Percentiles rank a stretch among this genome's conserved stretches.
Conservation (phyloP, 1,140 invertebrate species). For the Vanessa atalanta region DNA sequence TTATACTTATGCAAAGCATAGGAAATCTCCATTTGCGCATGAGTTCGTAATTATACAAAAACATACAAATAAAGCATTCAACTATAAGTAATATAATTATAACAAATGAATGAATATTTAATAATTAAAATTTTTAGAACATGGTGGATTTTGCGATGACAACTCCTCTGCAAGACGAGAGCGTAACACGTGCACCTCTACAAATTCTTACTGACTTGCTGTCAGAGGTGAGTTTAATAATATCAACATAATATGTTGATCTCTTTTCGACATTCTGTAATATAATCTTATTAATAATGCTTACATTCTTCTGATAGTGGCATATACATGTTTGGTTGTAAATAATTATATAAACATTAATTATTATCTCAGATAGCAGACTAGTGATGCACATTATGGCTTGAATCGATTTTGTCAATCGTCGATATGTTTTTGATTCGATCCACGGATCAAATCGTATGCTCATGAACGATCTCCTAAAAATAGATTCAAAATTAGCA, state of each 20-base stretch:
- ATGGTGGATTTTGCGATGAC: conserved; percentile 90
- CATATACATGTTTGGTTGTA: too few species aligned
- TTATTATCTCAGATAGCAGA: too few species aligned
- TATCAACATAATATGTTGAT: too few species aligned
- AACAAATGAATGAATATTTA: not conserved
- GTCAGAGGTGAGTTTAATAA: conserved; percentile 74
- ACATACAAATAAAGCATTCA: not conserved
- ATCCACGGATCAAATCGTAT: too few species aligned
- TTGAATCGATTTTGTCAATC: too few species aligned
- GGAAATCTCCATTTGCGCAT: not conserved
- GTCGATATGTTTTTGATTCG: too few species aligned
- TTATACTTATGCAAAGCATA: not conserved
- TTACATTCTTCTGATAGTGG: not conserved
- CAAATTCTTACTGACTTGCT: conserved; percentile 88
- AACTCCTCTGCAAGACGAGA: conserved; percentile 90
- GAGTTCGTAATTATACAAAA: not conserved
- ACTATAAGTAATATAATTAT: not conserved
- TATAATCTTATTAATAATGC: not conserved
- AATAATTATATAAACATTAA: too few species aligned
- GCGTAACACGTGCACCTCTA: conserved; percentile 87
- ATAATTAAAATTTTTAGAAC: conserved; percentile 79
- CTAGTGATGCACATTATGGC: too few species aligned
- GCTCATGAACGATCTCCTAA: too few species aligned
- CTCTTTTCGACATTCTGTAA: too few species aligned
- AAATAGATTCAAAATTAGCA: too few species aligned